Evolutionary conservation across 2,113 vertebrate genomes (phyloP), one percentile per base, ranked within the genome.

Genomic region (Scytalopus superciliaris): DNA sequence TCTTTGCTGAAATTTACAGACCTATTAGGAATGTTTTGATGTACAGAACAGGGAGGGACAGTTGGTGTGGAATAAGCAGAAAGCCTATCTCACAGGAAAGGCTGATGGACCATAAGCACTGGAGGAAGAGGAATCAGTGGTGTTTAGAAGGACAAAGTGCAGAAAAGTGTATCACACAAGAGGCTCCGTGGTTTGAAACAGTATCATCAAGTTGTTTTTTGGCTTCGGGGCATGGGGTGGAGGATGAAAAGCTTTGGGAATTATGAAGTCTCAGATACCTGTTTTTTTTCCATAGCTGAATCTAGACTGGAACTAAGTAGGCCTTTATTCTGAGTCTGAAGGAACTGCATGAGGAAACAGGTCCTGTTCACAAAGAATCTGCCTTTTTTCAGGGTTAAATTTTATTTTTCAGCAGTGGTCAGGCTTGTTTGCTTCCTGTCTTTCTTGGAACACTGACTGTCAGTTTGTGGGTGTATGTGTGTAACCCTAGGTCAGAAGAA

Each of bases 401-500:
- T 35, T 22, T 35, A 2, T 27, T 94, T 60, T 85, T 79, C 62
- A 49, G 45, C 28, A 85, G 40, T 6, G 30, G 49, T 25, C 35
- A 44, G 87, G 73, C 11, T 31, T 63, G 18, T 74, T 78, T 50
- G 35, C 53, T 81, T n/a, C 11, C 42, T 52, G 35, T 24, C 19
- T 69, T 82, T 28, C n/a, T 59, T 52, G 70, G 52, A 44, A 42
- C 40, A 10, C 40, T 9, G n/a, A 73, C 22, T 64, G 70, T 52
- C 33, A 6, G 25, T 42, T 37, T 49, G 47, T 63, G 95, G 79
- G 18, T 81, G 49, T 84, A 33, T 0, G 0, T 69, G 8, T 90
- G 59, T 97, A 4, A 73, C 67, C 75, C 25, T 35, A 99, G 99
- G 99, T 89, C 99, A 99, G 97, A 99, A 99, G 98, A 99, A 99